phyloP scores from a whole-genome alignment of 2,113 vertebrate species.

The Macquaria australasica region DNA sequence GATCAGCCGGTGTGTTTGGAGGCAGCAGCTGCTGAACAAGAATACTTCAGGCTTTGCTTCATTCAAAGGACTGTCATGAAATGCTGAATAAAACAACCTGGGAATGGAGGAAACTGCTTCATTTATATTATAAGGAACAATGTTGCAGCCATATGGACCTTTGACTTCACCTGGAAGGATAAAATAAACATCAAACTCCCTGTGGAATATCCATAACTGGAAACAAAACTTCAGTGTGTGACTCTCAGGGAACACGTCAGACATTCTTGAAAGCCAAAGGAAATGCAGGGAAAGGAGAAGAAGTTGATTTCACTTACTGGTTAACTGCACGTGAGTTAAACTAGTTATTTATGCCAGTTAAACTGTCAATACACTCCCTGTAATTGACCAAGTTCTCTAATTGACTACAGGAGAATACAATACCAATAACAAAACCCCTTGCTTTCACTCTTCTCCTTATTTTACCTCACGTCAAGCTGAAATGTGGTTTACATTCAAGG shows the following conservation, averaged over 20 bases:
- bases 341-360: constrained; percentile 1
- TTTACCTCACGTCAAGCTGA: not conserved
- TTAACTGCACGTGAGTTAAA: constrained; percentile 65
- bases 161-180: constrained; percentile 27
- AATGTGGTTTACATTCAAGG: constrained; percentile 2
- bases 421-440: not conserved
- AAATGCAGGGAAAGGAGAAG: constrained; percentile 45
- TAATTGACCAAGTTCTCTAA: not conserved
- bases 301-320: constrained; percentile 34
- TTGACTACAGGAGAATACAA: not conserved
- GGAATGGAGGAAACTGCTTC: constrained; percentile 19
- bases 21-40: constrained; percentile 71
- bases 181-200: constrained; percentile 14
- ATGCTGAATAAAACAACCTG: constrained; percentile 16
- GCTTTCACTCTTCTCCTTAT: not conserved
- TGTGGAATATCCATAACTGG: constrained; percentile 36
- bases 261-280: constrained; percentile 5
- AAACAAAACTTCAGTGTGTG: constrained; percentile 31
- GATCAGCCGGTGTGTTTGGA: constrained; percentile 60
- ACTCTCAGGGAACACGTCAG: constrained; percentile 18
- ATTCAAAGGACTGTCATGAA: constrained; percentile 49
- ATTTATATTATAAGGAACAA: constrained; percentile 22
- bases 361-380: not conserved
- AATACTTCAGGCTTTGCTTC: constrained; percentile 60
- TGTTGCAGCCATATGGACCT: constrained; percentile 25